These are phyloP conservation scores for Sesia bembeciformis DNA, from an alignment of 2,888 invertebrate species.

Conservation along the genomic window DNA sequence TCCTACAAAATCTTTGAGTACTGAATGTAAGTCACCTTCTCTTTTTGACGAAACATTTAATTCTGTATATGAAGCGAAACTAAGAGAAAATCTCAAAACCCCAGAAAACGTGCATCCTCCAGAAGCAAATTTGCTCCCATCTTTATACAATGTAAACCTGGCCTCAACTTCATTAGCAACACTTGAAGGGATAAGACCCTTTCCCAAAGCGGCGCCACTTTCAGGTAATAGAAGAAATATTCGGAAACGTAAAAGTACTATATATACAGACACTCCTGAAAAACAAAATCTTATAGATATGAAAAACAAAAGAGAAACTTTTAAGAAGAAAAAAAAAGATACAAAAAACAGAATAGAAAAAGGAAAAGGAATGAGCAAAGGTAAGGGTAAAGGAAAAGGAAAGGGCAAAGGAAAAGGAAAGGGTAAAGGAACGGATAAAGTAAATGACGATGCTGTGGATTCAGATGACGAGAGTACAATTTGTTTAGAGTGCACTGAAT, in stretches of 20 bases:
- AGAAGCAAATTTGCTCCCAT: constrained; percentile 1
- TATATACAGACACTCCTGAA: constrained; percentile 8
- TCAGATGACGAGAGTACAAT: too few species aligned
- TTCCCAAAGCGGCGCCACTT: constrained; percentile 1
- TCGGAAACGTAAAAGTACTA: constrained; percentile 4
- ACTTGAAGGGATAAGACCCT: constrained; percentile 4
- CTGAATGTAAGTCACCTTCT: constrained; percentile 6
- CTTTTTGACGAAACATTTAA: constrained; percentile 5
- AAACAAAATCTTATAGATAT: constrained; percentile 5
- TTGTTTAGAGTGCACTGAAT: too few species aligned
- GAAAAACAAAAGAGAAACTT: constrained; percentile 3
- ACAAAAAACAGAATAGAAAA: constrained; percentile 5
- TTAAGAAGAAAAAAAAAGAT: constrained; percentile 4
- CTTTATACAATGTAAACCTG: constrained; percentile 1
- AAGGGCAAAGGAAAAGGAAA: constrained; percentile 4
- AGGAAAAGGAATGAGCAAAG: constrained; percentile 4
- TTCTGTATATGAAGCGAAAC: constrained; percentile 4
- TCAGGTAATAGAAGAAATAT: too few species aligned
- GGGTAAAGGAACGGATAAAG: constrained; percentile 1
- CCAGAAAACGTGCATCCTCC: constrained; percentile 4
- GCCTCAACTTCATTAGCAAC: constrained; percentile 1
- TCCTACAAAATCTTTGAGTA: constrained; percentile 4
- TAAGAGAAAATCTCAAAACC: constrained; percentile 5
- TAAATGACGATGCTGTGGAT: neutral
- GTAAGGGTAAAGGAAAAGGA: constrained; percentile 5